Percentiles rank a stretch among this genome's conserved stretches.
phyloP scores from a whole-genome alignment of 2,797 vertebrate species.

The Uromys caudimaculatus region DNA sequence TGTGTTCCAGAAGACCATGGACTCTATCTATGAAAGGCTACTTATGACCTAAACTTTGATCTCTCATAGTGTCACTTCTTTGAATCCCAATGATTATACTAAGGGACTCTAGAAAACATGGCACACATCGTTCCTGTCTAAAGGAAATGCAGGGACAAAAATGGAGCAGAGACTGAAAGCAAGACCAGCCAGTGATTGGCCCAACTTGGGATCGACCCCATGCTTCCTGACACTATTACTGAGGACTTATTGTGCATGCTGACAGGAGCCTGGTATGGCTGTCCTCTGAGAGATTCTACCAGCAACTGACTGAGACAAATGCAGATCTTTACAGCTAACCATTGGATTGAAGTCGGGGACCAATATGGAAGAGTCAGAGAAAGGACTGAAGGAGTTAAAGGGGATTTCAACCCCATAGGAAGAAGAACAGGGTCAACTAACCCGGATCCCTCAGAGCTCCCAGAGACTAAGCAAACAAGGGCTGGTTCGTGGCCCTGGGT shows the following conservation, averaged over 20 bases:
- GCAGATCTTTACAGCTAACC: not conserved
- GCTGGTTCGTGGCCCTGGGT: not conserved
- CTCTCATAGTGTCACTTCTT: not conserved
- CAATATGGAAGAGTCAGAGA: not conserved
- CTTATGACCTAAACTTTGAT: not conserved
- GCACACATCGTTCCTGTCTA: not conserved
- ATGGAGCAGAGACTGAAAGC: not conserved
- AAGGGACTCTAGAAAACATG: not conserved
- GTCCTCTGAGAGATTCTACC: not conserved
- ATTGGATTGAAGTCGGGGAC: not conserved
- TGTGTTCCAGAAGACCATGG: not conserved
- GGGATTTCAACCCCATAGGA: not conserved
- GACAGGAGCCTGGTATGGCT: not conserved
- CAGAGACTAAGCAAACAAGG: not conserved
- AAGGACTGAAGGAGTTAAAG: not conserved
- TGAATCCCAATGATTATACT: not conserved
- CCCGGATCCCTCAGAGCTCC: not conserved
- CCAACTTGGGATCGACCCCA: not conserved
- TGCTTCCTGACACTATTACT: no score
- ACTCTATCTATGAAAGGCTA: not conserved
- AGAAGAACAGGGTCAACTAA: not conserved
- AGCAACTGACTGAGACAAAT: not conserved
- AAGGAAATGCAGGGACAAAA: not conserved
- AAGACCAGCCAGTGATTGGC: not conserved
- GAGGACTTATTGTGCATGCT: not conserved